Base-by-base conservation (phyloP, 2,888 invertebrate genomes). In the Himalopsyche anomala region DNA sequence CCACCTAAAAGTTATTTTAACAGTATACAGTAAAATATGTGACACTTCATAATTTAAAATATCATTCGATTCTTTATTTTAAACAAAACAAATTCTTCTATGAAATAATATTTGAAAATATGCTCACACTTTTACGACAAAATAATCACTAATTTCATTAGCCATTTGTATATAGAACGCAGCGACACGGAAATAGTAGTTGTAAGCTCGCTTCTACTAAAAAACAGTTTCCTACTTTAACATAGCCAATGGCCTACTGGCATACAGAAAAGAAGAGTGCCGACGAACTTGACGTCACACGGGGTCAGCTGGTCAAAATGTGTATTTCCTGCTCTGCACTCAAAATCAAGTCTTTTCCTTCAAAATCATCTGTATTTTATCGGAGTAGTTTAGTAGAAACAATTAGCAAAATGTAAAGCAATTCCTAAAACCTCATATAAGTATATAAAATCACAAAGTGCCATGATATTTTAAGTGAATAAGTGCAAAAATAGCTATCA, bases 231-330 rank as follows among this genome's bases (percentile, higher is more conserved):
- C 15, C 74, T 74, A 38, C 74, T 38, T 38, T 51, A 51, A 51
- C 51, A 51, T 51, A 36, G 74, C 74, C 74, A 36, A 74, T 74
- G 74, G 74, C 74, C 74, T 36, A 36, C 74, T 74, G 74, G 74
- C 74, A 74, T 74, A 74, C 12, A 74, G 74, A 74, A 74, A 36
- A 74, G 74, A 74, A 74, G 74, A 74, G 74, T 74, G 74, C 74
- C 38, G 74, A 38, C 74, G 74, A 74, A 74, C 28, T 51, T 74
- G 74, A 81, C 80, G 83, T 36, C 79, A 79, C 54, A 83, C 86
- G 86, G 69, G 85, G 87, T 87, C 87, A 87, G 87, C 87, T 87
- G 87, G 87, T 85, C 83, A 85, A 85, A 85, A 87, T 87, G 87
- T 81, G 19, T 81, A 83, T 55, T 85, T 83, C 81, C 81, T 82